Base-by-base conservation (phyloP, 2,113 vertebrate species). In the Agapornis roseicollis region DNA sequence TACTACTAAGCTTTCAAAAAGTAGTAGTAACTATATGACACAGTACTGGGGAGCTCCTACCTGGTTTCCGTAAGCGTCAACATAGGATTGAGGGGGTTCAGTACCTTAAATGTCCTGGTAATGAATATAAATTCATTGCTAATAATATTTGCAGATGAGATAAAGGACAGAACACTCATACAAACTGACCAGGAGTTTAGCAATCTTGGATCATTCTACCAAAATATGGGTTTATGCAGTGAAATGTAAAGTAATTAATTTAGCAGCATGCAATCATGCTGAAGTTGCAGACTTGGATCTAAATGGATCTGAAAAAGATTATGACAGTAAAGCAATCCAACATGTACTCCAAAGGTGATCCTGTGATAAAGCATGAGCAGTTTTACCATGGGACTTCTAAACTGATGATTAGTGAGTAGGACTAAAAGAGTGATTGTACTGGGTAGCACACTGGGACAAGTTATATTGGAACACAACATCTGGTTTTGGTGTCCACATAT, bases 211-310 rank as follows among this genome's bases (percentile, higher is more conserved):
- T 72, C 58, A 56, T 41, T 90, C 41, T 82, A 83, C 66, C 63
- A 93, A 79, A 85, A 93, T 80, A 37, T 44, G 61, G 33, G 5
- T 89, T 89, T 89, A 65, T 65, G 89, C 70, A 83, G 63, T 44
- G 27, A 90, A 94, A 94, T 44, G 49, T 68, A 72, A 88, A 94
- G 66, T 56, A 85, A 95, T 94, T 79, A 7, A 64, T 91, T 93
- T 91, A 93, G 39, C 65, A 91, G 27, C 13, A 33, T 68, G 80
- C 73, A 94, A 66, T 53, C 8, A 53, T 63, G 89, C 70, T 80
- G 74, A 53, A 87, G 50, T 71, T 89, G 50, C 14, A 87, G 78
- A 74, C 50, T 88, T 92, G 69, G 55, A 23, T 58, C 33, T 58
- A 33, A 91, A 89, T 12, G 10, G 41, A 66, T 63, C 61, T 95